Percentiles rank a stretch among this genome's conserved stretches.
These are phyloP conservation scores for Harpagoxenus sublaevis DNA, from an alignment of 2,888 invertebrate genomes.

Conservation along the genomic window DNA sequence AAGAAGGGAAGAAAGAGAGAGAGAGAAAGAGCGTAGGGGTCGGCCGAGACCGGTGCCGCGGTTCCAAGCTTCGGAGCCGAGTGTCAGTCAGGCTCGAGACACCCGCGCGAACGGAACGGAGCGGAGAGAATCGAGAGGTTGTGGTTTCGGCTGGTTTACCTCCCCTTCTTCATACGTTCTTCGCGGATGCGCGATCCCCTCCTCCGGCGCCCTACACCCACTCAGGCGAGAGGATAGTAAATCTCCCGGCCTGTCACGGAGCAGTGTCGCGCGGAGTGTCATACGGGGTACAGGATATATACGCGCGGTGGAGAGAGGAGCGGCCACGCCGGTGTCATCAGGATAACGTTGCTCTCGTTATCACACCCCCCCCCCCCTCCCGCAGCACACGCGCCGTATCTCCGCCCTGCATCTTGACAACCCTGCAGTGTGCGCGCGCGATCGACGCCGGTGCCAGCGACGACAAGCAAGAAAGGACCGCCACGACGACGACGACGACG, in stretches of 20 bases:
- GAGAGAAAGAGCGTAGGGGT: constrained; percentile 30
- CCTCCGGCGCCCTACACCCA: constrained; percentile 59
- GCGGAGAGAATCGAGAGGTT: constrained; percentile 49
- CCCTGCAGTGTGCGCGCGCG: neutral
- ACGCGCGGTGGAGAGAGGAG: constrained; percentile 30
- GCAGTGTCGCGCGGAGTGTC: constrained; percentile 74
- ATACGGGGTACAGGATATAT: constrained; percentile 42
- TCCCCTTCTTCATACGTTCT: constrained; percentile 69
- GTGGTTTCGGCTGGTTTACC: constrained; percentile 63
- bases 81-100: constrained; percentile 84
- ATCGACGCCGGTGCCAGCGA: neutral
- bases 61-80: constrained; percentile 66
- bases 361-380: neutral
- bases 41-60: constrained; percentile 51
- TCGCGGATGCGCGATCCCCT: constrained; percentile 65
- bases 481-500: neutral
- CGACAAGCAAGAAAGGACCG: neutral
- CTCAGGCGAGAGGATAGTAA: constrained; percentile 53
- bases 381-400: constrained; percentile 5
- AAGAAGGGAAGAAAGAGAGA: constrained; percentile 27
- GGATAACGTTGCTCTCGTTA: constrained; percentile 16
- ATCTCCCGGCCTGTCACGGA: constrained; percentile 41
- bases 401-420: neutral
- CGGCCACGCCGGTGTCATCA: constrained; percentile 34
- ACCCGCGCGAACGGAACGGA: constrained; percentile 79